phyloP scores from a whole-genome alignment of 2,888 invertebrate species.

The Leptinotarsa rubiginosa region DNA sequence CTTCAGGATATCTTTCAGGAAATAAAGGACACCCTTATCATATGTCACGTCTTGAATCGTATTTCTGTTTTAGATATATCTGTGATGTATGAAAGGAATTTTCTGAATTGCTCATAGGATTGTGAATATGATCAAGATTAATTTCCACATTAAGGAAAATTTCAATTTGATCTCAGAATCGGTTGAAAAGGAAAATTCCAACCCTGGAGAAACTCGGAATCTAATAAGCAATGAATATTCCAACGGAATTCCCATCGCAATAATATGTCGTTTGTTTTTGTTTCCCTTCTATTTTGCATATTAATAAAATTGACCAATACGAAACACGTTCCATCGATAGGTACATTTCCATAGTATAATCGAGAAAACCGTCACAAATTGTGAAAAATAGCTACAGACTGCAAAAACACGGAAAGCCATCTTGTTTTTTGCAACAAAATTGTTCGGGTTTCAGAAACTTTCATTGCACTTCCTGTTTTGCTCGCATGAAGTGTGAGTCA shows the following conservation, averaged over 20 bases:
- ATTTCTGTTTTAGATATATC: too few relatives aligned
- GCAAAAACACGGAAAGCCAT: conserved; percentile 44
- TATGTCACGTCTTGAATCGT: too few relatives aligned
- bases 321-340: conserved; percentile 33
- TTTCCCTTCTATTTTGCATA: conserved; percentile 51
- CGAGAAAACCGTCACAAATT: conserved; percentile 51
- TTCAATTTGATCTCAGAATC: neutral
- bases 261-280: conserved; percentile 43
- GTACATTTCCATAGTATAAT: conserved; percentile 54
- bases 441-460: conserved; percentile 38
- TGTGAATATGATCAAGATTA: too few relatives aligned
- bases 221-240: conserved; percentile 50
- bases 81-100: too few relatives aligned
- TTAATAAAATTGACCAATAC: conserved; percentile 52
- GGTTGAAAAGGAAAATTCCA: neutral
- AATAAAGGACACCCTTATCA: too few relatives aligned
- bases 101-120: too few relatives aligned
- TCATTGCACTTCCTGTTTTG: conserved; percentile 45
- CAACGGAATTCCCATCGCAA: conserved; percentile 34
- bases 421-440: conserved; percentile 49
- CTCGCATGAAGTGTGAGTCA: conserved; percentile 50
- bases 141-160: neutral
- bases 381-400: conserved; percentile 49
- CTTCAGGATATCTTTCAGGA: too few relatives aligned
- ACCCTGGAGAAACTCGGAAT: conserved; percentile 19